Percentiles rank a stretch among this genome's conserved stretches.
phyloP scores from a whole-genome alignment of 2,113 vertebrate genomes.

The Cryptoleucopteryx plumbea region DNA sequence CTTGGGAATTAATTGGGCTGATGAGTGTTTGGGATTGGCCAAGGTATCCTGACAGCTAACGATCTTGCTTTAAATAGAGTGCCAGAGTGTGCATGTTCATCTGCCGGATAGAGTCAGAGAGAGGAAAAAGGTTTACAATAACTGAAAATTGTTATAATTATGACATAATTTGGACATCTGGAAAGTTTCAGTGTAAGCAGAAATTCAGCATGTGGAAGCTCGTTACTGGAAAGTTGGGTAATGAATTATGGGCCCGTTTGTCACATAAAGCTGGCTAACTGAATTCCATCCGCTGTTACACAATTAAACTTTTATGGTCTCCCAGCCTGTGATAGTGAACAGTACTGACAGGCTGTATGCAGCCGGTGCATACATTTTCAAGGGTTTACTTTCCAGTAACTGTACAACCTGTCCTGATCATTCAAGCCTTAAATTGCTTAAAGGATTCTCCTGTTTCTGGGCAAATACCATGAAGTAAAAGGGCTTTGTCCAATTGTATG shows the following conservation, averaged over 20 bases:
- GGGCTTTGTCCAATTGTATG: constrained; percentile 25
- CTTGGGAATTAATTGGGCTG: neutral
- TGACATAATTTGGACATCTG: constrained; percentile 49
- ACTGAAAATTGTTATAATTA: constrained; percentile 28
- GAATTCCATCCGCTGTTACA: neutral
- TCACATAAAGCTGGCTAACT: neutral
- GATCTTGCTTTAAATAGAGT: neutral
- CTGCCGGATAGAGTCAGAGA: neutral
- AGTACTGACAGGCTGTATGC: neutral
- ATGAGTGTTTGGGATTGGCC: neutral
- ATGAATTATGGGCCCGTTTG: neutral
- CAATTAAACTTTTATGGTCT: neutral
- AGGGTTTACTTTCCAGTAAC: neutral
- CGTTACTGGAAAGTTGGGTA: neutral
- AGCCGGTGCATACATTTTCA: neutral
- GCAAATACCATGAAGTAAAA: constrained; percentile 31
- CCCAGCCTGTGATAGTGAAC: neutral
- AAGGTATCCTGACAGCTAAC: neutral
- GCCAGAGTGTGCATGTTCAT: neutral
- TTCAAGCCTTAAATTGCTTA: constrained; percentile 52
- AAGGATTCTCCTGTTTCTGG: constrained; percentile 50
- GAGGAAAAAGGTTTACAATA: constrained; percentile 25
- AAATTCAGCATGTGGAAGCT: neutral
- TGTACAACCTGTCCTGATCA: constrained; percentile 28
- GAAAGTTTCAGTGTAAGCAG: constrained; percentile 28